Evolutionary conservation across 2,797 vertebrate species (phyloP), one percentile per base, ranked within the genome.

Genomic region (Muraenolepis orangiensis): DNA sequence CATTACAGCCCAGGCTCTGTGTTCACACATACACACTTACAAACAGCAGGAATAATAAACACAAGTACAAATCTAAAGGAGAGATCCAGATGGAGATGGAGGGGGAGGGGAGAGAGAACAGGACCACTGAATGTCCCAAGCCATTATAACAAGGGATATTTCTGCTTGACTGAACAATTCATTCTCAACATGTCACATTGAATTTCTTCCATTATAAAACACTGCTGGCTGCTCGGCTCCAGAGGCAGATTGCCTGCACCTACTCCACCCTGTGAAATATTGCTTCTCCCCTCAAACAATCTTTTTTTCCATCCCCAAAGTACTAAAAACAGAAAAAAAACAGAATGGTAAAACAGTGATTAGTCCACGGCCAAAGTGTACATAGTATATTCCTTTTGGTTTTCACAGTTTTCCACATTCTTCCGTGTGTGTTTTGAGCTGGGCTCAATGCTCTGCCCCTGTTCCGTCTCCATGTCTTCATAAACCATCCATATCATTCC

Each of bases 111-210:
- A 88, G 89, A 81, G 87, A 86, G 83, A 92, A 91, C 89, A 93
- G 88, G 64, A 81, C 90, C 91, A 92, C 86, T 92, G 92, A 93
- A 92, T 94, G 93, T 94, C 93, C 96, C 96, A 96, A 96, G 95
- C 96, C 96, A 98, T 98, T 98, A 98, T 95, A 98, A 98, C 95
- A 97, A 96, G 95, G 94, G 94, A 95, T 96, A 97, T 97, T 98
- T 99, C 96, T 97, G 96, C 95, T 96, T 98, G 96, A 98, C 96
- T 98, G 97, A 98, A 95, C 96, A 97, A 94, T 94, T 95, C 93
- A 94, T 98, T 98, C 95, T 96, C 95, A 91, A 96, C 96, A 96
- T 98, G 97, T 98, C 96, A 98, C 95, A 96, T 96, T 98, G 95
- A 95, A 96, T 98, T 98, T 98, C 96, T 97, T 96, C 96, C 93